Base-by-base conservation (phyloP, 2,888 invertebrate genomes). In the Zygaena filipendulae region DNA sequence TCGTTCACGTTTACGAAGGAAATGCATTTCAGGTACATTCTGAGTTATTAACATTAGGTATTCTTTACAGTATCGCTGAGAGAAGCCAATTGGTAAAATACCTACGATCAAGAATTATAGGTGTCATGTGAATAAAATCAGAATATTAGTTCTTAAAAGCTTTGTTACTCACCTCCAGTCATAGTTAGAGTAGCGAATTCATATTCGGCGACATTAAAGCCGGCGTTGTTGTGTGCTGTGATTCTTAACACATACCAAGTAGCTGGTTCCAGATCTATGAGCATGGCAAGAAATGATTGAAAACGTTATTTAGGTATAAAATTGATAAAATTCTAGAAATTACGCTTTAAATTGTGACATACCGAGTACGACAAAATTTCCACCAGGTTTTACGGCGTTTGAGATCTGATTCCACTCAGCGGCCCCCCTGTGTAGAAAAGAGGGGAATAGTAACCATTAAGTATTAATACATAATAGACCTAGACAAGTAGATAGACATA, bases 211-310 rank as follows among this genome's bases (percentile, higher is more conserved):
- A 95, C 95, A 21, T 94, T 92, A 52, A 95, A 95, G 27, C 97
- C 97, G 35, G 97, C 97, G 50, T 95, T 96, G 68, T 96, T 97
- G 71, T 96, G 92, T 3, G 93, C 92, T 2, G 94, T 95, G 21
- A 96, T 93, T 37, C 92, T 84, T 39, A 97, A 82, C 50, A 92
- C 89, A 59, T 97, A 97, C 94, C 96, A 95, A 8, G 90, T 92
- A 11, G 95, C 96, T 0, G 97, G 94, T 52, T 93, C 94, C 47
- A 97, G 79, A 60, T 96, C 95, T 64, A n/a, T n/a, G n/a, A n/a
- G n/a, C n/a, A n/a, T n/a, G n/a, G n/a, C n/a, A n/a, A n/a, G n/a
- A n/a, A n/a, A n/a, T n/a, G n/a, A n/a, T n/a, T n/a, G n/a, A n/a
- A n/a, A n/a, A n/a, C n/a, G n/a, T n/a, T n/a, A n/a, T n/a, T n/a